Base-by-base conservation (phyloP, 2,113 vertebrate genomes). In the Brachypteracias leptosomus region DNA sequence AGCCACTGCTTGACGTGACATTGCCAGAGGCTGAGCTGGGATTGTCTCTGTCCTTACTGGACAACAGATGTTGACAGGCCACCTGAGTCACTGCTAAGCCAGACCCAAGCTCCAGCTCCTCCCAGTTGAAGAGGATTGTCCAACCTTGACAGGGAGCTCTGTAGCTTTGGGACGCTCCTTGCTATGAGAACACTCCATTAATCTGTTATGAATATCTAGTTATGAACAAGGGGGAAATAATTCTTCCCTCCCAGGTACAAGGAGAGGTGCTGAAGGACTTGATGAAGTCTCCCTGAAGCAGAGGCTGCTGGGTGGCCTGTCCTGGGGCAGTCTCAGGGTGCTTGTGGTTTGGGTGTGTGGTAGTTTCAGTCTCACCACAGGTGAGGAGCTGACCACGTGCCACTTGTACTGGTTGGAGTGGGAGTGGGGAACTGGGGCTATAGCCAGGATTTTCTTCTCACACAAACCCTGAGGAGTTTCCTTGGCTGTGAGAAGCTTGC, bases 61-160 rank as follows among this genome's bases (percentile, higher is more conserved):
- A 36, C n/a, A 72, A n/a, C 25, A 59, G 57, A 58, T 57, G 38
- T 6, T 84, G 73, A 6, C 29, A 38, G 44, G 28, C 84, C 76
- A 19, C 38, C 49, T 89, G 89, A 92, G 83, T 91, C 95, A 90
- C 72, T 25, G 29, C 81, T 42, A 28, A 68, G 9, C 44, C 77
- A 59, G 76, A 57, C 3, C 59, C 33, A 33, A 33, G 74, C 57
- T 24, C 36, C 72, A 68, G 57, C 16, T 1, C 68, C 78, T 38
- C 28, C 10, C 26, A 6, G 4, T 16, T 51, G 54, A 22, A 6
- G 35, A 66, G 80, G 22, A 51, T 36, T 68, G 54, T 63, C 36
- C 78, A 57, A 6, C 42, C 68, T 20, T 21, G 47, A n/a, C 11
- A 55, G 75, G 75, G 22, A 83, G 75, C 4, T 49, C 58, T 28